These are phyloP conservation scores for Musca vetustissima DNA, from an alignment of 1,140 invertebrate species.

Conservation along the genomic window DNA sequence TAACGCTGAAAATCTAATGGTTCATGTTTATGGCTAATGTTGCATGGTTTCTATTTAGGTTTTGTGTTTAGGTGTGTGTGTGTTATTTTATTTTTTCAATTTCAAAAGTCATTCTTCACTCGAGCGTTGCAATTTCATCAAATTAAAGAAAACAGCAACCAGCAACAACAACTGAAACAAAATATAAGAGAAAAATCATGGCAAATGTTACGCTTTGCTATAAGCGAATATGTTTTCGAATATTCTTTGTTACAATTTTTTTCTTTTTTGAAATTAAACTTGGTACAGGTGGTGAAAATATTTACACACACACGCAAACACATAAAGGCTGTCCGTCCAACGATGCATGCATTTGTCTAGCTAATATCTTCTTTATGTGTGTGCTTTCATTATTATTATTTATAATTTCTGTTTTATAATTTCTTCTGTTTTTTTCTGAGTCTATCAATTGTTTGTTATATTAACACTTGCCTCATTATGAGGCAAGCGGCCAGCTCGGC, in stretches of 20 bases:
- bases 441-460: background rate
- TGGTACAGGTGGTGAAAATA: too few species aligned
- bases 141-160: too few species aligned
- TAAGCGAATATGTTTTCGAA: background rate
- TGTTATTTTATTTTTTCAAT: too few species aligned
- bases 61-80: too few species aligned
- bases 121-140: slow-evolving; percentile 14
- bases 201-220: slow-evolving; percentile 10
- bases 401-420: too few species aligned
- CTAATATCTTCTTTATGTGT: too few species aligned
- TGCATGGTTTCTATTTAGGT: background rate
- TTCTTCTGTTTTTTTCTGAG: too few species aligned
- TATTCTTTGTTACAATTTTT: slow-evolving; percentile 11
- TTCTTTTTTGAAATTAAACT: background rate
- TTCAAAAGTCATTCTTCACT: slow-evolving; percentile 6
- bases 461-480: slow-evolving; percentile 16
- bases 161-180: too few species aligned
- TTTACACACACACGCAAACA: too few species aligned
- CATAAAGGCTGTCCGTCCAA: too few species aligned
- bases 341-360: too few species aligned
- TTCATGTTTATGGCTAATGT: slow-evolving; percentile 10
- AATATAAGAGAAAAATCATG: background rate
- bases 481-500: background rate
- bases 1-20: slow-evolving; percentile 27
- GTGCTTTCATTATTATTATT: too few species aligned